Conservation (phyloP, 2,113 vertebrate species). For the Hystrix cristata region DNA sequence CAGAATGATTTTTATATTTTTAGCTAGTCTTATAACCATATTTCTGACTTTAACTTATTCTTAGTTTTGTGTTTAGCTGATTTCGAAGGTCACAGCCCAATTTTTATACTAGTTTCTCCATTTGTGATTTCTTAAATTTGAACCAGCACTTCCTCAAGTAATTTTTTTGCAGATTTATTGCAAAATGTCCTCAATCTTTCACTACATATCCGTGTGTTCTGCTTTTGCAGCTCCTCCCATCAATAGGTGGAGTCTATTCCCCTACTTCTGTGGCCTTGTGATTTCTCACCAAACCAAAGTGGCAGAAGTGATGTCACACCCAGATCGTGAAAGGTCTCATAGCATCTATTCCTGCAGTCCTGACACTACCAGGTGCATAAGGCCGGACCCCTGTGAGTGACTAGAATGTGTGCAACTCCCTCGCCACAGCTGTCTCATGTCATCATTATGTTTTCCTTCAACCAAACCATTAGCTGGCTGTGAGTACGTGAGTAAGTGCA, state of each 20-base stretch:
- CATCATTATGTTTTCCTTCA: neutral
- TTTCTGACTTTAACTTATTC: neutral
- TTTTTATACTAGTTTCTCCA: neutral
- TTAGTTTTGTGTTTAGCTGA: neutral
- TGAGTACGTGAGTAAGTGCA: neutral
- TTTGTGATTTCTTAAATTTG: neutral
- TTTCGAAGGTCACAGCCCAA: neutral
- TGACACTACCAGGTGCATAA: neutral
- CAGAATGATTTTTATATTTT: conserved; percentile 5
- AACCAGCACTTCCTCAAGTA: neutral
- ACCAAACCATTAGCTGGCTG: neutral
- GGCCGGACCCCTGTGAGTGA: neutral
- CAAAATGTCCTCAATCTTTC: neutral
- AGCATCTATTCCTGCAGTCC: neutral
- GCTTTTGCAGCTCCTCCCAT: neutral
- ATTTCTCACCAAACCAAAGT: neutral
- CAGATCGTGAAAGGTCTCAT: neutral
- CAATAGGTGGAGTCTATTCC: neutral
- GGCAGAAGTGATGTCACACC: neutral
- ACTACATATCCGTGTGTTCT: neutral
- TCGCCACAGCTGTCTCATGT: neutral
- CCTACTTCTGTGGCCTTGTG: neutral
- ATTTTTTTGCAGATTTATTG: neutral
- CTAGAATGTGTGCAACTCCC: neutral
- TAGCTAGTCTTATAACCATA: neutral